Percentiles rank a stretch among this genome's conserved stretches.
These are phyloP conservation scores for Polyploca ridens DNA, from an alignment of 2,888 invertebrate species.

Conservation along the genomic window DNA sequence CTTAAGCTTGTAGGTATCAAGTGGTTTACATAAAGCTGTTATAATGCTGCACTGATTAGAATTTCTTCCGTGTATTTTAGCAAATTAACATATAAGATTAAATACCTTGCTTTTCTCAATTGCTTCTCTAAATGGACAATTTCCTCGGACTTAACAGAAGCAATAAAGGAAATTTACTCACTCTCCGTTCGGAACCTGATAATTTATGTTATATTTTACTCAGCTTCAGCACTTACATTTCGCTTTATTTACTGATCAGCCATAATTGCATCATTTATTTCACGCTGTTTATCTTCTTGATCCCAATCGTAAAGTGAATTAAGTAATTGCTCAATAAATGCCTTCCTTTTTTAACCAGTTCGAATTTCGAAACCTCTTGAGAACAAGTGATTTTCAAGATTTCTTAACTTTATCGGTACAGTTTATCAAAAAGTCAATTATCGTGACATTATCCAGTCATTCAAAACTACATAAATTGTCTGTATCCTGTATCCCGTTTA, in stretches of 20 bases:
- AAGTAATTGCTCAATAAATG: constrained; percentile 14
- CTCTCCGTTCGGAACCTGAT: not conserved
- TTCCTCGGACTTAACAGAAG: not conserved
- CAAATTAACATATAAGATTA: not conserved
- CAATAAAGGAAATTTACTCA: not conserved
- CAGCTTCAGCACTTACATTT: constrained; percentile 3
- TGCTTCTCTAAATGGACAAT: too few relatives aligned
- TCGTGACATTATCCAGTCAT: not conserved
- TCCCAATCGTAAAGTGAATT: constrained; percentile 12
- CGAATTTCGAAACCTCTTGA: constrained; percentile 1
- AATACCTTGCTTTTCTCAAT: not conserved
- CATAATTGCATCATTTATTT: constrained; percentile 12
- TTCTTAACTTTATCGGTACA: not conserved
- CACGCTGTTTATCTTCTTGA: constrained; percentile 11
- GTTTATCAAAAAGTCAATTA: not conserved
- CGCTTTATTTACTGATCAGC: constrained; percentile 9
- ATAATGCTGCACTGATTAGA: not conserved
- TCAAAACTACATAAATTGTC: not conserved
- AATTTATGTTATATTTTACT: not conserved
- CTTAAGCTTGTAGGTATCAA: constrained; percentile 1
- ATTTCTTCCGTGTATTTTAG: not conserved
- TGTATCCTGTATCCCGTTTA: not conserved
- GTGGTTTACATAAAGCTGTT: not conserved
- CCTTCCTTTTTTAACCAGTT: constrained; percentile 9
- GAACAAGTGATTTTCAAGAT: constrained; percentile 11